Base-by-base conservation (phyloP, 2,797 vertebrate genomes). In the Gouania willdenowi region DNA sequence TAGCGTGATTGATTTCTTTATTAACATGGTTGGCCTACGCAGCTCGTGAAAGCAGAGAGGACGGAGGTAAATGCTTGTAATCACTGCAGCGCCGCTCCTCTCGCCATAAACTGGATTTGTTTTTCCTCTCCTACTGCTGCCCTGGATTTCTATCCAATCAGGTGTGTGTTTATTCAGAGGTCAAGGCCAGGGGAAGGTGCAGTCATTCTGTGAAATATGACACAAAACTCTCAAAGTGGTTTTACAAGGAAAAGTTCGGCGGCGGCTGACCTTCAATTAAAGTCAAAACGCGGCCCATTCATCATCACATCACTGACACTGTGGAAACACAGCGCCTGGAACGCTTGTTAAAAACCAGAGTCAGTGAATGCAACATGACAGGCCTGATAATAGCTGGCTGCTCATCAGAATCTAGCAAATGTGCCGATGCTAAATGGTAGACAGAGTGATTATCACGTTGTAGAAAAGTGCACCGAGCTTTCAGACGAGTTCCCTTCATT, bases 261-360 rank as follows among this genome's bases (percentile, higher is more conserved):
- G 39, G 32, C 43, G 13, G 37, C 43, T 53, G 65, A 67, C 69
- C 63, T 66, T 56, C 44, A 59, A 55, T 68, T 77, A 59, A 65
- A 77, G 59, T 49, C 55, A 34, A 50, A 51, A 45, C 47, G 35
- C 45, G 19, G 40, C 47, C 46, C 52, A 57, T 77, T 62, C 37
- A 68, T 68, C 62, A 53, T 2, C 22, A 17, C 51, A 18, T 29
- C 35, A 17, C 42, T 45, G 61, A 62, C 49, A 47, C 14, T 41
- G 20, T 25, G 43, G 41, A 33, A 32, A 63, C 65, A 30, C 35
- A 10, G 7, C 24, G 13, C 9, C 11, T 2, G 1, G 8, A 28
- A 25, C 25, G 2, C 2, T 1, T n/a, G 1, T 25, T 13, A 30
- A 47, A 39, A 60, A 33, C 17, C 5, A 2, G 12, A 13, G 34